Evolutionary conservation across 2,797 vertebrate genomes (phyloP).

Genomic region (Choloepus didactylus): DNA sequence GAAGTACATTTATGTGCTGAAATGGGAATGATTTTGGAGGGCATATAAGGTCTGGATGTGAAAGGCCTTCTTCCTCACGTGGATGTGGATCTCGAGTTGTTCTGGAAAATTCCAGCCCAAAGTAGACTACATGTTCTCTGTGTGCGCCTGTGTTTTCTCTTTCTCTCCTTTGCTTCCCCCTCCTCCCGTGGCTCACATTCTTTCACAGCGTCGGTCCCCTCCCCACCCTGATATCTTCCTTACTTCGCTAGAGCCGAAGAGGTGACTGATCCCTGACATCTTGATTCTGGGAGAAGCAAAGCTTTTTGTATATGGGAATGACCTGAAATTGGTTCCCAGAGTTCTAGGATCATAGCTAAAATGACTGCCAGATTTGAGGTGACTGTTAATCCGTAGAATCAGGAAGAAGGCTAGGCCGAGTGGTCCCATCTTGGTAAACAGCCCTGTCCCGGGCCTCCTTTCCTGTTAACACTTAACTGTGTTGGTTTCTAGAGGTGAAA

Average conservation of each 20-base stretch:
- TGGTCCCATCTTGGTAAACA: conserved; percentile 38
- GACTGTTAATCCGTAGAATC: not conserved
- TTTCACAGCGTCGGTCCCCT: not conserved
- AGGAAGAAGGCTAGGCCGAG: not conserved
- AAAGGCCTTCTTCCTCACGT: not conserved
- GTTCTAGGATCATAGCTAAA: conserved; percentile 5
- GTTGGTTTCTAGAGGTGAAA: conserved; percentile 59
- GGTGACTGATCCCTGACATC: not conserved
- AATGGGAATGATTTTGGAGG: not conserved
- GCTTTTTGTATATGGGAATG: conserved; percentile 29
- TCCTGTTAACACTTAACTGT: conserved; percentile 66
- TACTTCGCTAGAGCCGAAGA: conserved; percentile 39
- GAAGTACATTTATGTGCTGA: not conserved
- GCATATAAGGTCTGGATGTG: not conserved
- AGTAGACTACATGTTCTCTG: not conserved
- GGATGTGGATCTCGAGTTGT: not conserved
- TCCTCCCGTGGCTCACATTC: not conserved
- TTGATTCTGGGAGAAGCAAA: conserved; percentile 63
- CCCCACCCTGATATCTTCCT: not conserved
- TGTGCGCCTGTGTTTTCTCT: not conserved
- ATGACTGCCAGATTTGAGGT: not conserved
- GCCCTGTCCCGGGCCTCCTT: not conserved
- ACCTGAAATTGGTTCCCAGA: conserved; percentile 34
- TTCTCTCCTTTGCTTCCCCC: not conserved
- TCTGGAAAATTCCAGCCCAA: conserved; percentile 13